Evolutionary conservation across 2,888 invertebrate genomes (phyloP), one percentile per base, ranked within the genome.

Genomic region (Amblyjoppa fuscipennis): DNA sequence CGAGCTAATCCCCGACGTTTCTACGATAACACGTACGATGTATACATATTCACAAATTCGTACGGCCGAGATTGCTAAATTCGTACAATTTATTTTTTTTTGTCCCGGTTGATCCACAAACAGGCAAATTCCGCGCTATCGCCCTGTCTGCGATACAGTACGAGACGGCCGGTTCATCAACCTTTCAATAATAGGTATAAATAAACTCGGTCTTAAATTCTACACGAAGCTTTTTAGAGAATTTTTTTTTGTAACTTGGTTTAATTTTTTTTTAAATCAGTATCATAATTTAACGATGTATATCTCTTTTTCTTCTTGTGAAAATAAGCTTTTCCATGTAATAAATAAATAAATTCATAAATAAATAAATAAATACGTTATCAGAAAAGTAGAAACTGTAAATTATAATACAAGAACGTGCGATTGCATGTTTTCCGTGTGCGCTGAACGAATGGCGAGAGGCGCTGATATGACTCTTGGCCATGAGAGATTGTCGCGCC

Each of bases 401-500:
- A 9, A 11, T 41, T 11, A 11, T 41, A 41, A 41, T 41, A 41
- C 5, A 41, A 41, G 41, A 41, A 41, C 6, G 41, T 41, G 41
- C 11, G 41, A 41, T 41, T 11, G 41, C 0, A 11, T 41, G 41
- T 41, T 41, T 41, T 41, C 11, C 11, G 41, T 41, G 41, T 41
- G 69, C 71, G 71, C 13, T 34, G 11, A 53, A 53, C 51, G 34
- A 25, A 53, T n/a, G 38, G 34, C 16, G 11, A 59, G 59, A 61
- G 59, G 38, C 20, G 45, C 20, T 53, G 71, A 78, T 41, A 80
- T 66, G 74, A 77, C 73, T 77, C 69, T 77, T 76, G 68, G 73
- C 77, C 77, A 90, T 91, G 89, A 91, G 86, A 91, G 93, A 93
- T 93, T 93, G 93, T 93, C 38, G n/a, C 45, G 45, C 4, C 45